A percentile compares a stretch with the other conserved stretches of the same genome.
phyloP scores from a whole-genome alignment of 2,113 vertebrate species.

The Zapornia atra region DNA sequence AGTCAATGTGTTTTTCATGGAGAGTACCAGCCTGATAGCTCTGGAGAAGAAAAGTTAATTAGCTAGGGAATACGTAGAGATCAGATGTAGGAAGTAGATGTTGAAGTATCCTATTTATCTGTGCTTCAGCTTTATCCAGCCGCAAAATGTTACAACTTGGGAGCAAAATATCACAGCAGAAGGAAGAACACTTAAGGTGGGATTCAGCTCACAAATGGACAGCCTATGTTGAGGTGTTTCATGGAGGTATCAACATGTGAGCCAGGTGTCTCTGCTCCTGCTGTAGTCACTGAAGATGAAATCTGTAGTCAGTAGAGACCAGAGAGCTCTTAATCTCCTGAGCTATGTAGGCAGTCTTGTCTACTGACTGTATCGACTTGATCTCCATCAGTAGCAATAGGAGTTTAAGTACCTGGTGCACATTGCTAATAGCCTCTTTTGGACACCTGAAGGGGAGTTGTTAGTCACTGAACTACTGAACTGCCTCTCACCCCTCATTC shows the following conservation, averaged over 20 bases:
- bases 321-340: not conserved
- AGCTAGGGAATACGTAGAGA: not conserved
- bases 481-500: not conserved
- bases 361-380: not conserved
- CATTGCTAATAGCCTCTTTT: not conserved
- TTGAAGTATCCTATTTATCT: not conserved
- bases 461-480: not conserved
- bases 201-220: not conserved
- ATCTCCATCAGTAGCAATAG: not conserved
- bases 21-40: not conserved
- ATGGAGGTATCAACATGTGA: not conserved
- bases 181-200: not conserved
- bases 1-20: not conserved
- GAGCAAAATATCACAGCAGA: not conserved
- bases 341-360: not conserved
- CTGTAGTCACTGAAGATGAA: not conserved
- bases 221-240: not conserved
- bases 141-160: not conserved
- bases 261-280: not conserved
- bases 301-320: not conserved
- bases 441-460: not conserved
- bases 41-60: not conserved
- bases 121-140: not conserved
- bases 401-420: not conserved
- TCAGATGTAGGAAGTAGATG: not conserved